phyloP scores from a whole-genome alignment of 2,888 invertebrate genomes.

The Rotaria macrura region DNA sequence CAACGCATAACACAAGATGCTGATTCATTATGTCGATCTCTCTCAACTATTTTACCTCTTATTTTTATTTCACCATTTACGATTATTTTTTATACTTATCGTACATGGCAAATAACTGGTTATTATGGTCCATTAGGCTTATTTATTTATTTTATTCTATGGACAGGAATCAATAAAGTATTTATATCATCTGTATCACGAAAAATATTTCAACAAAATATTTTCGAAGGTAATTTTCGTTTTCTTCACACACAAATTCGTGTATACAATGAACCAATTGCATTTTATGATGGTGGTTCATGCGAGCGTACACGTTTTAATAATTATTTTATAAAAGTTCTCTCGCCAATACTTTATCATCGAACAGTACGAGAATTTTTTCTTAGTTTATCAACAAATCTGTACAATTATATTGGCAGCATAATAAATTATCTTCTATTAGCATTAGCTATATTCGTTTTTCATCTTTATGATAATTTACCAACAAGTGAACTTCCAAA shows the following conservation, averaged over 20 bases:
- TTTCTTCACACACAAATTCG: conserved; percentile 36
- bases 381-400: conserved; percentile 40
- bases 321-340: not conserved
- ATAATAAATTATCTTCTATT: conserved; percentile 53
- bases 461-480: not conserved
- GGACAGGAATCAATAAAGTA: conserved; percentile 54
- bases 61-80: conserved; percentile 52
- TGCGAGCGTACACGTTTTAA: not conserved
- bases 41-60: conserved; percentile 46
- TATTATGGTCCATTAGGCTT: conserved; percentile 56
- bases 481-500: not conserved
- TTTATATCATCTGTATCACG: conserved; percentile 55
- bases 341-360: not conserved
- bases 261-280: not conserved
- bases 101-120: not conserved
- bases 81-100: conserved; percentile 55
- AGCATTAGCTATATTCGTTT: not conserved
- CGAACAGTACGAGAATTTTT: not conserved
- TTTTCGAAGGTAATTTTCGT: conserved; percentile 56
- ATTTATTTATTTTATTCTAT: conserved; percentile 55
- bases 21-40: conserved; percentile 41
- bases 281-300: not conserved
- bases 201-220: conserved; percentile 53
- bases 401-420: conserved; percentile 55
- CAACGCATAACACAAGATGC: conserved; percentile 56